These are phyloP conservation scores for Diploscapter pachys DNA, from an alignment of 1,140 invertebrate species.

Conservation along the genomic window DNA sequence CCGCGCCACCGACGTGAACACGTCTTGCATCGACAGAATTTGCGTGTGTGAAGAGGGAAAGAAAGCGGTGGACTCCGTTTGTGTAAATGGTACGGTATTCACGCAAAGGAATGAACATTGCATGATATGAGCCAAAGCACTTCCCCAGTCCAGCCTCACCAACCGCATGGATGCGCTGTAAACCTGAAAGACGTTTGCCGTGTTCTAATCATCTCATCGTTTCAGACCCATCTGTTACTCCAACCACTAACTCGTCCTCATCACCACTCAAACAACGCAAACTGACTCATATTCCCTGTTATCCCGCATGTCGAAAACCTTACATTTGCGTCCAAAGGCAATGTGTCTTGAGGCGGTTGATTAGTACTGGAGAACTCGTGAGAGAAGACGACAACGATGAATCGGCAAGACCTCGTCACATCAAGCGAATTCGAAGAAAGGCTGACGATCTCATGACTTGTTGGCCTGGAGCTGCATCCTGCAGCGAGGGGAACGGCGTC, in stretches of 20 bases:
- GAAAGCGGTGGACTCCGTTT: slow-evolving; percentile 53
- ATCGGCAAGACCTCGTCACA: neutral
- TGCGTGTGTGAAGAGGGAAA: slow-evolving; percentile 54
- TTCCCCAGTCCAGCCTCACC: too few species aligned
- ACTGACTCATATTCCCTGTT: neutral
- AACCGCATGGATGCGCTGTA: too few species aligned
- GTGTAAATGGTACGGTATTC: slow-evolving; percentile 45
- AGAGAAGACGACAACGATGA: neutral
- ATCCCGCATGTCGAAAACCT: slow-evolving; percentile 11
- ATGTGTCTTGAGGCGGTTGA: neutral
- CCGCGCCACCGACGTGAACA: slow-evolving; percentile 47
- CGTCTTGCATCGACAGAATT: slow-evolving; percentile 48
- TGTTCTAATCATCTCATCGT: neutral
- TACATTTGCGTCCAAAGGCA: neutral
- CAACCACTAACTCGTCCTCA: neutral
- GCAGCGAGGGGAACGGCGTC: slow-evolving; percentile 9
- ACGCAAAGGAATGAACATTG: too few species aligned
- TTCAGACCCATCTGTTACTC: neutral
- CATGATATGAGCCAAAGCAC: too few species aligned
- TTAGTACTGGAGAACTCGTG: too few species aligned
- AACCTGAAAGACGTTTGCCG: too few species aligned
- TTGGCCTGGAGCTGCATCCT: neutral
- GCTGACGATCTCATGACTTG: neutral
- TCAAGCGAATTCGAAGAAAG: too few species aligned
- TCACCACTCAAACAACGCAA: neutral